phyloP scores from a whole-genome alignment of 2,113 vertebrate genomes.

The Cryptotis parvus region DNA sequence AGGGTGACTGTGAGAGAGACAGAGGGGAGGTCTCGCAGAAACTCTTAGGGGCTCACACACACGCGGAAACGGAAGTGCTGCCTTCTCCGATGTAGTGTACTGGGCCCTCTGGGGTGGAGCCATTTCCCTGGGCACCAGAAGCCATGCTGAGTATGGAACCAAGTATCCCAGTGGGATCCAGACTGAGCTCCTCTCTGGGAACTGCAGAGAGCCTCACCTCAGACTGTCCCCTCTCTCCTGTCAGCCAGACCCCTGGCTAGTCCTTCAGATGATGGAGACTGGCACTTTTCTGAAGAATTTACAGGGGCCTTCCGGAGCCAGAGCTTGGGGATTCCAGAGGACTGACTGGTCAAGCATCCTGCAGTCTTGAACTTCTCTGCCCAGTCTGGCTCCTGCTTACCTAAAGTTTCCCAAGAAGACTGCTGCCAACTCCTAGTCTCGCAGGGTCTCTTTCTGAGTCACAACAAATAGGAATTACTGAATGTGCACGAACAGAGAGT shows the following conservation, averaged over 20 bases:
- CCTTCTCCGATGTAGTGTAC: no score
- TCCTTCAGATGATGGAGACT: neutral
- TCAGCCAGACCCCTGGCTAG: neutral
- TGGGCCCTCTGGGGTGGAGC: no score
- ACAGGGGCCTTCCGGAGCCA: neutral
- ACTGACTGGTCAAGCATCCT: neutral
- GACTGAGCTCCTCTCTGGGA: neutral
- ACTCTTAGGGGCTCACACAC: accelerated
- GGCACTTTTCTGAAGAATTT: neutral
- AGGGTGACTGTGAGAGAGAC: neutral
- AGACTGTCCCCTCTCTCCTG: neutral
- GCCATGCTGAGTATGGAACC: no score
- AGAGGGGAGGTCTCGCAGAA: neutral
- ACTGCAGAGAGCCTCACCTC: neutral
- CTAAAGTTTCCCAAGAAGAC: neutral
- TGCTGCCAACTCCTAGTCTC: neutral
- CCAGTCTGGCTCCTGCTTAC: neutral
- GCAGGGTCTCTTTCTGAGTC: neutral
- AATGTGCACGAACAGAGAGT: neutral
- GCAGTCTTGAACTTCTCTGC: neutral
- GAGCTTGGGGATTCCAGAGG: neutral
- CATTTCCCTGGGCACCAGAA: no score
- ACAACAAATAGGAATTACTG: neutral
- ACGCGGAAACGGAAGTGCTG: accelerated
- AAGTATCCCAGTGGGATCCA: no score